Base-by-base conservation (phyloP, 2,797 vertebrate genomes). In the Poecilia velifera region DNA sequence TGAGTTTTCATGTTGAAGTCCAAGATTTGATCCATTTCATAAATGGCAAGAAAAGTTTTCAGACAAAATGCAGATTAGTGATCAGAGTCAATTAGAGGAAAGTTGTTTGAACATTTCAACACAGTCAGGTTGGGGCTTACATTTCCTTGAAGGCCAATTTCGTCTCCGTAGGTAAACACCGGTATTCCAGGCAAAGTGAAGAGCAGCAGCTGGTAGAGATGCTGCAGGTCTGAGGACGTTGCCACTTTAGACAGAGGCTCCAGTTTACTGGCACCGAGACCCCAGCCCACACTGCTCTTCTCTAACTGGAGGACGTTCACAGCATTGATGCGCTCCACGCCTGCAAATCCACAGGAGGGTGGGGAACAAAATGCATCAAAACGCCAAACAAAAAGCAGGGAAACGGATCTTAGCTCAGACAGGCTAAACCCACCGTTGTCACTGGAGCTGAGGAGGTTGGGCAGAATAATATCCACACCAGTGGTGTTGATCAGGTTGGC, bases 131-230 rank as follows among this genome's bases (percentile, higher is more conserved):
- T 41, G 16, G 4, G 5, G 7, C 82, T 76, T 84, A 96, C 96
- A 89, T 91, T 78, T 49, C 0, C 18, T 28, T 22, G 87, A 51
- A 98, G 93, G 45, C 97, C 97, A 1, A 98, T 96, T 89, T 98
- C 97, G 10, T 98, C 97, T 4, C 97, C 97, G 0, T 96, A 97
- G 43, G 87, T 96, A 53, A 97, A 97, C 74, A 98, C 92, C 0
- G 97, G 97, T 0, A 97, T 98, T 43, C 97, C 97, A 0, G 96
- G 97, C 77, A 98, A 84, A 0, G 97, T 97, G 84, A 98, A 96
- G 13, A 98, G 82, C 71, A 98, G 92, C 55, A 97, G 91, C 41
- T 97, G 96, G 89, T 96, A 96, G 0, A 98, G 95, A 0, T 88
- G 94, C 20, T 95, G 84, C 14, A 97, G 87, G 0, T 68, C 85